Evolutionary conservation across 23 tunicate genomes (phyloP).

Genomic region (Diplosoma virens): DNA sequence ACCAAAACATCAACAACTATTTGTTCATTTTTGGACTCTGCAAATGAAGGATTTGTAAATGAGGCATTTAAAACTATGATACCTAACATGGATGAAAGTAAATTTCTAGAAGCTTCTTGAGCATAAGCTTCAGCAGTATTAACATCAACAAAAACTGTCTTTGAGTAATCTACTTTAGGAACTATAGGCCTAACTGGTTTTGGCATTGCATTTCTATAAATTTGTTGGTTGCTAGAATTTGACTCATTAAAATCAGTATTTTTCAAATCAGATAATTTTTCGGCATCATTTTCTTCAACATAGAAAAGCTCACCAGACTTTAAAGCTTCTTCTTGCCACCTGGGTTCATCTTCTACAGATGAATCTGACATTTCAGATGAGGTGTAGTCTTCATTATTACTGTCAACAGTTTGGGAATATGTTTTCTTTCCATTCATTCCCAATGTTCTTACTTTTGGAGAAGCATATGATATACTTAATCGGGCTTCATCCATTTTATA

Average conservation of each 20-base stretch:
- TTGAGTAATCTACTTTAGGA: neutral
- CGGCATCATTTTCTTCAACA: slow-evolving; percentile 17
- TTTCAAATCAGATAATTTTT: neutral
- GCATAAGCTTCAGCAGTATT: slow-evolving; percentile 38
- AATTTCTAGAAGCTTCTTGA: neutral
- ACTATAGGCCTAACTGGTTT: neutral
- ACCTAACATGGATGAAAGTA: slow-evolving; percentile 62
- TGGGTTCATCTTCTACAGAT: slow-evolving; percentile 31
- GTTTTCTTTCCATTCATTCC: too few species aligned
- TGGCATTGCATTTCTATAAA: slow-evolving; percentile 15
- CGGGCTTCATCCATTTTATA: too few species aligned
- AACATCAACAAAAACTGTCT: slow-evolving; percentile 40
- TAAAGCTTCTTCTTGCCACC: slow-evolving; percentile 60
- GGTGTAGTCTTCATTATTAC: slow-evolving; percentile 7
- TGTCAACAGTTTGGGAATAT: too few species aligned
- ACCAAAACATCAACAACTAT: slow-evolving; percentile 54
- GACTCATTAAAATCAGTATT: neutral
- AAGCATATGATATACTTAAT: too few species aligned
- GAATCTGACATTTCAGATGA: slow-evolving; percentile 19
- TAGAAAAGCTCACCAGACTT: slow-evolving; percentile 64
- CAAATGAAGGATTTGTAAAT: neutral
- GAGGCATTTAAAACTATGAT: slow-evolving; percentile 24
- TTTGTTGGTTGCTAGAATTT: neutral
- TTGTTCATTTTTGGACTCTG: neutral
- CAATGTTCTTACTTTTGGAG: too few species aligned